Conservation (phyloP, 2,113 vertebrate species). For the Cinclus cinclus region DNA sequence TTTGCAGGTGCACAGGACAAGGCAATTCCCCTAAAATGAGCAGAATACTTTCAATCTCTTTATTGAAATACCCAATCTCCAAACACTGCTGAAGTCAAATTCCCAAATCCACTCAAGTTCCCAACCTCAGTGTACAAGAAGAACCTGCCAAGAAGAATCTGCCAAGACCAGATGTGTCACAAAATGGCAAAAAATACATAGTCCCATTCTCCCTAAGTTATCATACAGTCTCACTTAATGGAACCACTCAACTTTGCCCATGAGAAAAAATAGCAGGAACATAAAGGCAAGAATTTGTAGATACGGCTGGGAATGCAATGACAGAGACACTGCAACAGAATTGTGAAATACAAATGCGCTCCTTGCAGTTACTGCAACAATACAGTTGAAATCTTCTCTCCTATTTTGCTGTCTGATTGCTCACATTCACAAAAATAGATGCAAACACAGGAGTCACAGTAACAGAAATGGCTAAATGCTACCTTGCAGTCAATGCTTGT, state of each 20-base stretch:
- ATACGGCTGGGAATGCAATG: background rate
- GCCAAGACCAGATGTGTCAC: background rate
- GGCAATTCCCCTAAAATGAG: background rate
- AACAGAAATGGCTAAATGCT: background rate
- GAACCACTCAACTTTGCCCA: background rate
- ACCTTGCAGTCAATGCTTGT: background rate
- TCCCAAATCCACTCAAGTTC: background rate
- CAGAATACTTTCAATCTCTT: background rate
- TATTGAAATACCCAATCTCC: background rate
- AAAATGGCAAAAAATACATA: background rate
- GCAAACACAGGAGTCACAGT: background rate
- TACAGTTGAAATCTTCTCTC: background rate
- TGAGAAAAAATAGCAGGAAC: background rate
- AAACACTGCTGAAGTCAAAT: background rate
- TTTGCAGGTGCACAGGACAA: background rate
- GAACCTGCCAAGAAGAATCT: background rate
- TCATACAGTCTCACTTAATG: background rate
- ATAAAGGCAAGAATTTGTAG: background rate
- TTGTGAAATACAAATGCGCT: fast-evolving
- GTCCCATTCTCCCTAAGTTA: background rate
- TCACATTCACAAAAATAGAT: background rate
- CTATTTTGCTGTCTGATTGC: background rate
- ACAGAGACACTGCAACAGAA: background rate
- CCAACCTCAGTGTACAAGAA: background rate
- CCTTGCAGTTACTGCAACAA: background rate